phyloP scores from a whole-genome alignment of 2,888 invertebrate genomes.

The Fragum fragum region DNA sequence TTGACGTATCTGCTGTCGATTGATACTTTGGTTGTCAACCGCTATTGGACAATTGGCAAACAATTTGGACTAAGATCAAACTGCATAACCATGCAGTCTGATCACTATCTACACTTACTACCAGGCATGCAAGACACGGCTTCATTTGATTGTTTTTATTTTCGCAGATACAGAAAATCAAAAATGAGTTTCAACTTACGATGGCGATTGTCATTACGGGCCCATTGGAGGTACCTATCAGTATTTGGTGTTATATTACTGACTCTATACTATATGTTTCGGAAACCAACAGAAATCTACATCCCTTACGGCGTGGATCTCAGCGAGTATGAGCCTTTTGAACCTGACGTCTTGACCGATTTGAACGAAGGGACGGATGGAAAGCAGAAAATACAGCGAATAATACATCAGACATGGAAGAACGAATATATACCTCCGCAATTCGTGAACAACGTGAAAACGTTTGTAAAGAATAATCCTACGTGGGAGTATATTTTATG shows the following conservation, averaged over 20 bases:
- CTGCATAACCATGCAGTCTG: no score
- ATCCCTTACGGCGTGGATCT: conserved; percentile 26
- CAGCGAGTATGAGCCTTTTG: conserved; percentile 22
- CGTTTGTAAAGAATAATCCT: conserved; percentile 79
- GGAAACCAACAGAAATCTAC: conserved; percentile 23
- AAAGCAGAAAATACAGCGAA: conserved; percentile 36
- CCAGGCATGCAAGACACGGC: no score
- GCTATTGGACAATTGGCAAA: no score
- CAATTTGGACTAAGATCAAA: no score
- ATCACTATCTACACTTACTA: no score
- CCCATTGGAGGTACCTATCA: neutral
- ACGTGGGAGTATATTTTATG: conserved; percentile 84
- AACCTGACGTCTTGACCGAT: conserved; percentile 15
- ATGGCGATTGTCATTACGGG: neutral
- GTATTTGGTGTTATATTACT: neutral
- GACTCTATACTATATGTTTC: neutral
- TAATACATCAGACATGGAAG: conserved; percentile 81
- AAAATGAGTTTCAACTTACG: neutral
- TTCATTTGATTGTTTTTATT: no score
- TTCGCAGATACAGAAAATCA: neutral
- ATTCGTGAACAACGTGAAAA: conserved; percentile 75
- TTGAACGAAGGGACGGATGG: conserved; percentile 12
- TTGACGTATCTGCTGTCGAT: no score
- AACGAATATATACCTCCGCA: conserved; percentile 68
- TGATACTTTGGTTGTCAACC: no score